Conservation (phyloP, 2,888 invertebrate species). For the Pollenia labialis region DNA sequence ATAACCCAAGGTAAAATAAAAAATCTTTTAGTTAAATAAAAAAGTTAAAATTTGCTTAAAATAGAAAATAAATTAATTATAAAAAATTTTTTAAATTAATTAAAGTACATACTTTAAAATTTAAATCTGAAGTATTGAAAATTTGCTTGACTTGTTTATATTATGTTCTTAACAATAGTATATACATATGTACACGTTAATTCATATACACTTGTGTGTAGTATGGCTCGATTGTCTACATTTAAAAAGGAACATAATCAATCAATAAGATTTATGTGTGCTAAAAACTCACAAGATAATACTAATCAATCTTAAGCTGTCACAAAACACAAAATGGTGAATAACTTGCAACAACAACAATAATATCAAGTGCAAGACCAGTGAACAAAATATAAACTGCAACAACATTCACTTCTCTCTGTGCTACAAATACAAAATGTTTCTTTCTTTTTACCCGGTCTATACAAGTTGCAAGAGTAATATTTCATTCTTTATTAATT, state of each 20-base stretch:
- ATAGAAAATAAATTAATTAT: too few relatives aligned
- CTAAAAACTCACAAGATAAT: slow-evolving; percentile 80
- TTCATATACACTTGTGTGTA: background rate
- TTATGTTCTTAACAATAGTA: background rate
- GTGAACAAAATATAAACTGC: background rate
- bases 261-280: slow-evolving; percentile 83
- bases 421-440: slow-evolving; percentile 25
- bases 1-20: too few relatives aligned
- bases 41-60: too few relatives aligned
- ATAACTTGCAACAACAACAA: slow-evolving; percentile 49
- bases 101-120: too few relatives aligned
- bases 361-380: slow-evolving; percentile 41
- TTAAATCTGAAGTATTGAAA: too few relatives aligned
- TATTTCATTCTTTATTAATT: slow-evolving; percentile 53
- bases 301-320: slow-evolving; percentile 81
- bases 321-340: slow-evolving; percentile 75
- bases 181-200: background rate
- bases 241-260: slow-evolving; percentile 79
- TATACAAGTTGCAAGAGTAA: slow-evolving; percentile 44
- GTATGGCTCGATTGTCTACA: slow-evolving; percentile 46
- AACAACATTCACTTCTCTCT: slow-evolving; percentile 8
- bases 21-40: too few relatives aligned
- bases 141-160: background rate
- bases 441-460: slow-evolving; percentile 28
- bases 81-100: too few relatives aligned